Evolutionary conservation across 1,140 invertebrate genomes (phyloP).

Genomic region (Anastrepha obliqua): DNA sequence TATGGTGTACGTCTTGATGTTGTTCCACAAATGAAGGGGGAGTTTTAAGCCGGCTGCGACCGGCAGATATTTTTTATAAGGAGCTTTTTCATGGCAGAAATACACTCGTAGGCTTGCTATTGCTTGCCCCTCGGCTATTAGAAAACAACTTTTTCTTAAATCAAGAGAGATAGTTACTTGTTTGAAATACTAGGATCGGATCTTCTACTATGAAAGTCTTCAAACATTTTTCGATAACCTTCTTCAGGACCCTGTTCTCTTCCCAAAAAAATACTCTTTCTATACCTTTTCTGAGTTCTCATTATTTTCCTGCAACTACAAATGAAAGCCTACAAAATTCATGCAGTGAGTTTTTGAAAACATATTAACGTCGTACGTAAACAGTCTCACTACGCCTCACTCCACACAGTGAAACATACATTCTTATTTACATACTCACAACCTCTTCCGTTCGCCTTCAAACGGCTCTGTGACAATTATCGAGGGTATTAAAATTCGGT

Average conservation of each 20-base stretch:
- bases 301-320: not conserved
- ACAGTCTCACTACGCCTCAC: not conserved
- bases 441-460: slow-evolving; percentile 38
- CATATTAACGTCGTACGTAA: slow-evolving; percentile 8
- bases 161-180: no score
- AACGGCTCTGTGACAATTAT: slow-evolving; percentile 45
- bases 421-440: not conserved
- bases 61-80: no score
- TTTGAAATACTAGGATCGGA: no score
- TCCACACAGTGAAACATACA: not conserved
- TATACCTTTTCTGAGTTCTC: not conserved
- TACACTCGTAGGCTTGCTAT: no score
- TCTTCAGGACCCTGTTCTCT: not conserved
- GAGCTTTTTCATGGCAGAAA: no score
- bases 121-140: no score
- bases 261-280: not conserved
- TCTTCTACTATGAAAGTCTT: no score
- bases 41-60: no score
- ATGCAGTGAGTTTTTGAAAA: slow-evolving; percentile 36
- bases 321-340: slow-evolving; percentile 31
- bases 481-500: slow-evolving; percentile 47
- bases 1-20: no score
- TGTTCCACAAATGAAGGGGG: no score
- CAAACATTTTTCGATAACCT: no score
- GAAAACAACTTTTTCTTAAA: no score